These are phyloP conservation scores for Nomada ruficornis DNA, from an alignment of 2,888 invertebrate genomes.

Conservation along the genomic window DNA sequence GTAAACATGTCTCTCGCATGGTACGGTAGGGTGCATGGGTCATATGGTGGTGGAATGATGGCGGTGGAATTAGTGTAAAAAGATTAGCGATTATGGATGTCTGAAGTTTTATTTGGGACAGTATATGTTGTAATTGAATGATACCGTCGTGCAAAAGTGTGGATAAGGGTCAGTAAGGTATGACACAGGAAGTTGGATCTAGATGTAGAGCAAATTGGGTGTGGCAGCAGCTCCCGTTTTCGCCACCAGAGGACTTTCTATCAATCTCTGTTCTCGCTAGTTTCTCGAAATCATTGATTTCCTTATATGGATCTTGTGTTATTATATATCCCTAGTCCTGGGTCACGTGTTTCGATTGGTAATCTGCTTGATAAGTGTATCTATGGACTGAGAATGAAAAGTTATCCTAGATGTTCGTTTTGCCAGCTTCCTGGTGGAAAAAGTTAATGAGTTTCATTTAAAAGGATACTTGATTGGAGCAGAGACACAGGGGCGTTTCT, in stretches of 20 bases:
- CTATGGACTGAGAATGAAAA: background rate
- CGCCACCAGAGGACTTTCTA: constrained; percentile 49
- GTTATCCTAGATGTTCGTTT: background rate
- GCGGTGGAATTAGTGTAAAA: background rate
- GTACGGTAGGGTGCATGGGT: background rate
- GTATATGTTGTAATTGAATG: background rate
- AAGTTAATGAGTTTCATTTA: background rate
- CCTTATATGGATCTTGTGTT: background rate
- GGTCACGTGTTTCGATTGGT: background rate
- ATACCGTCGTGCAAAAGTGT: background rate
- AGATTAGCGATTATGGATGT: background rate
- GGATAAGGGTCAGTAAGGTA: background rate
- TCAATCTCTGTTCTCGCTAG: constrained; percentile 12
- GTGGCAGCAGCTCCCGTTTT: constrained; percentile 37
- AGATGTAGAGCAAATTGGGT: constrained; percentile 45
- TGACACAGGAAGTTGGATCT: constrained; percentile 20
- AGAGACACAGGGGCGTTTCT: background rate
- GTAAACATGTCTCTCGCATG: background rate
- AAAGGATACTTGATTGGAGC: background rate
- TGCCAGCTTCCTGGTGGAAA: background rate
- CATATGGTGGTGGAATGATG: background rate
- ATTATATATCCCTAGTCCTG: background rate
- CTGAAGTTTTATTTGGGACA: background rate
- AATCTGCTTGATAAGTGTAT: background rate
- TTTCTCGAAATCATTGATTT: constrained; percentile 10